phyloP scores from a whole-genome alignment of 2,797 vertebrate genomes.

The Rhincodon typus region DNA sequence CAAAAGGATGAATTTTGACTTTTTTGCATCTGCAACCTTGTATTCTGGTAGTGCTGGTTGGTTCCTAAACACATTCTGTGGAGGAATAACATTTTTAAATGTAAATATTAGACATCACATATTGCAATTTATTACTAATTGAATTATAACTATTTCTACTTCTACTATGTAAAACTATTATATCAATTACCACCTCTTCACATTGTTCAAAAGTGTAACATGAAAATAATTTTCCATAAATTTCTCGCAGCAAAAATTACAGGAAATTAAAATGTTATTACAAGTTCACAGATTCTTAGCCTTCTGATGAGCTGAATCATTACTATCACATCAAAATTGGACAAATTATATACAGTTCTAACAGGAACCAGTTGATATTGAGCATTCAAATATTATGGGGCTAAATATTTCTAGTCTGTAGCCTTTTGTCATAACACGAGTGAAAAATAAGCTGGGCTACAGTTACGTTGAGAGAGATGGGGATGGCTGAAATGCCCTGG shows the following conservation, averaged over 20 bases:
- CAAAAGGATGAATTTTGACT: constrained; percentile 90
- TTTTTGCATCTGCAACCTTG: constrained; percentile 95
- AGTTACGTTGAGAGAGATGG: neutral
- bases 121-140: neutral
- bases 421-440: neutral
- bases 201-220: neutral
- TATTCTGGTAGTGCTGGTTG: constrained; percentile 90
- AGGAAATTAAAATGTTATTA: no score
- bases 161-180: neutral
- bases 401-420: neutral
- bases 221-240: neutral
- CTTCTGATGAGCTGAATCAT: neutral
- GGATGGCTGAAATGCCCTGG: neutral
- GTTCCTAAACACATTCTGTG: constrained; percentile 91
- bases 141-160: neutral
- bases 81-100: constrained; percentile 42
- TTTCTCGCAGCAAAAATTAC: neutral
- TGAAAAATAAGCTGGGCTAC: neutral
- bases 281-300: neutral
- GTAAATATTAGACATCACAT: neutral
- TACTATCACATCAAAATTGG: neutral
- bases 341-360: neutral
- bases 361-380: neutral
- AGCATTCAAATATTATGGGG: neutral
- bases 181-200: neutral